Conservation (phyloP, 1,140 invertebrate species). For the Chrysomallon squamiferum region DNA sequence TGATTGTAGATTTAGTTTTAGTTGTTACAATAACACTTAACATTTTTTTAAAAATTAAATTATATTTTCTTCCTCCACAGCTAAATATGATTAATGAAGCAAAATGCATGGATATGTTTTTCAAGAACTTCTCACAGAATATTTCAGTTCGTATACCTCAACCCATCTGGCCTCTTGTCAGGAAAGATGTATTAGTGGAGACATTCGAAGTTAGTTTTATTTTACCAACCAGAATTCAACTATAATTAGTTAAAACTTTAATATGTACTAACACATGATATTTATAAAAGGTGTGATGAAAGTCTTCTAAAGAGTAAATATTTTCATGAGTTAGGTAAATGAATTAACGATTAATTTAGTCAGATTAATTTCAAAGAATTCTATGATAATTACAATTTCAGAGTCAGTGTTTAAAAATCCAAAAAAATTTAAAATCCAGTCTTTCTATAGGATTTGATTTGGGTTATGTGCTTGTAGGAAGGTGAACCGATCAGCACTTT, state of each 20-base stretch:
- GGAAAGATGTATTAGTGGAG: slow-evolving; percentile 64
- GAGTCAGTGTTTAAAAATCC: too few relatives aligned
- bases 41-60: too few relatives aligned
- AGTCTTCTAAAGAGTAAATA: background rate
- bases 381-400: too few relatives aligned
- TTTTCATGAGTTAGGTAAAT: too few relatives aligned
- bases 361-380: too few relatives aligned
- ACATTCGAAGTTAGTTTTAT: slow-evolving; percentile 60
- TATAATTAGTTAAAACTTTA: background rate
- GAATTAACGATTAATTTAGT: too few relatives aligned
- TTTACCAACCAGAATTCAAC: too few relatives aligned
- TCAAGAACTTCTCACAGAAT: slow-evolving; percentile 59
- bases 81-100: slow-evolving; percentile 63
- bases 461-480: too few relatives aligned
- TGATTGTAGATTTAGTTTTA: too few relatives aligned
- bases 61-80: too few relatives aligned
- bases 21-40: too few relatives aligned
- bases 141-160: slow-evolving; percentile 60
- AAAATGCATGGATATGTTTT: slow-evolving; percentile 62
- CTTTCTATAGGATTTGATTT: too few relatives aligned
- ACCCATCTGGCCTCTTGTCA: slow-evolving; percentile 57
- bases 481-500: slow-evolving; percentile 62
- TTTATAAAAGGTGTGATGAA: background rate
- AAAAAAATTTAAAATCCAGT: background rate
- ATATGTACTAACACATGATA: background rate